Evolutionary conservation across 2,113 vertebrate genomes (phyloP), one percentile per base, ranked within the genome.

Genomic region (Otocyon megalotis): DNA sequence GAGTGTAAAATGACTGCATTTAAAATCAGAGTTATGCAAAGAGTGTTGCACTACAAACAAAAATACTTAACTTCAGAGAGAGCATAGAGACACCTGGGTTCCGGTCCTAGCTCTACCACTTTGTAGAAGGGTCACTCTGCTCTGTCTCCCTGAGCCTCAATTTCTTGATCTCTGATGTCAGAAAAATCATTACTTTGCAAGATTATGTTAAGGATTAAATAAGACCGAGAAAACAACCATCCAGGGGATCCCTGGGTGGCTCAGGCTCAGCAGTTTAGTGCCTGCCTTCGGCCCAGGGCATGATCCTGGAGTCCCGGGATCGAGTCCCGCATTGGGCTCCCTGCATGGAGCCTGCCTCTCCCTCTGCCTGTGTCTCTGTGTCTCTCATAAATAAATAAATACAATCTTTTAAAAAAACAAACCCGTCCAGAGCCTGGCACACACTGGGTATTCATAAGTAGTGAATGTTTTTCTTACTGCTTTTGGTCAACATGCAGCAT

Each of bases 121-220:
- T 48, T 24, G 1, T 37, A 24, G 24, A 58, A 89, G 13, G 0
- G 1, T 50, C 71, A 32, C 15, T 24, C 30, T 69, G 60, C 12
- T 37, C 22, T 65, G 32, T 28, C 20, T 85, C 77, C 32, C 56
- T 43, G 56, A 85, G 85, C 43, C 83, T 83, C 17, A 3, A 2
- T 37, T 79, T 76, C 56, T 84, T 93, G 85, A 92, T 84, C 83
- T 88, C 22, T 86, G 53, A 63, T 54, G 77, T 95, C 80, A 95
- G 54, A n/a, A 86, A 92, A 96, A 82, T 22, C 13, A 28, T 74
- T 80, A 37, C 69, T 94, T 81, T 30, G 81, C n/a, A 81, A 62
- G 69, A 58, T 71, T 80, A 69, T 35, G 30, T 37, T 53, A 63
- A 96, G 88, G 50, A 81, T 96, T 92, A 94, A 69, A 26, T 65